These are phyloP conservation scores for Blomia tropicalis DNA, from an alignment of 2,888 invertebrate species.

Conservation along the genomic window DNA sequence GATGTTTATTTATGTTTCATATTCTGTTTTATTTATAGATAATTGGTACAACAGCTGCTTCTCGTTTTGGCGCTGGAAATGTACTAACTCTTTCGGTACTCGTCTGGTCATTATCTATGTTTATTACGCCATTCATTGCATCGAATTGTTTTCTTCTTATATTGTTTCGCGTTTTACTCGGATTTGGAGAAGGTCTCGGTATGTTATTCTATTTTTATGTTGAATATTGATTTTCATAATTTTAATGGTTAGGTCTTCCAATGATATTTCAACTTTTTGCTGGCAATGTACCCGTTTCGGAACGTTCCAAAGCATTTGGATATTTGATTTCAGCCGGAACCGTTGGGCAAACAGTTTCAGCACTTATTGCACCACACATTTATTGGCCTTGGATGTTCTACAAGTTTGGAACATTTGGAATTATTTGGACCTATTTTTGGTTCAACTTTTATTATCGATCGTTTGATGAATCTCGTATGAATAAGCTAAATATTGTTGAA, in stretches of 20 bases:
- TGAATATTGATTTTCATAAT: too few relatives aligned
- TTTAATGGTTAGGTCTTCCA: constrained; percentile 49
- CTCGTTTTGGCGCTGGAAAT: constrained; percentile 50
- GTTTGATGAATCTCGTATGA: constrained; percentile 20
- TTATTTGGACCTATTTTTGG: constrained; percentile 52
- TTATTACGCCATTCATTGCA: constrained; percentile 52
- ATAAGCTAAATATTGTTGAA: not conserved
- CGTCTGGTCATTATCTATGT: constrained; percentile 55
- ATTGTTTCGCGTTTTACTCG: constrained; percentile 48
- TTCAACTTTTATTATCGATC: constrained; percentile 46
- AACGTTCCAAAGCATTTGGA: constrained; percentile 53
- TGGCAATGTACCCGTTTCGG: constrained; percentile 52
- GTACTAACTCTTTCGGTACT: constrained; percentile 51
- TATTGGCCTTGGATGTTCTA: constrained; percentile 52
- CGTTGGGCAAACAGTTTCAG: constrained; percentile 57
- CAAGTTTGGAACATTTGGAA: constrained; percentile 50
- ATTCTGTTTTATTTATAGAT: constrained; percentile 37
- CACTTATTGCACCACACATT: constrained; percentile 52
- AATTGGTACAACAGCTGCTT: constrained; percentile 51
- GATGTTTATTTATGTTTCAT: not conserved
- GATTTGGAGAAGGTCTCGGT: constrained; percentile 58
- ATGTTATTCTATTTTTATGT: constrained; percentile 29
- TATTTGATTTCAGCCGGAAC: constrained; percentile 55
- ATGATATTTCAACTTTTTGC: constrained; percentile 60
- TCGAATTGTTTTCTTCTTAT: constrained; percentile 46